Percentiles rank a stretch among this genome's conserved stretches.
Evolutionary conservation across 1,140 invertebrate species (phyloP).

Genomic region (Phocides pigmalion): DNA sequence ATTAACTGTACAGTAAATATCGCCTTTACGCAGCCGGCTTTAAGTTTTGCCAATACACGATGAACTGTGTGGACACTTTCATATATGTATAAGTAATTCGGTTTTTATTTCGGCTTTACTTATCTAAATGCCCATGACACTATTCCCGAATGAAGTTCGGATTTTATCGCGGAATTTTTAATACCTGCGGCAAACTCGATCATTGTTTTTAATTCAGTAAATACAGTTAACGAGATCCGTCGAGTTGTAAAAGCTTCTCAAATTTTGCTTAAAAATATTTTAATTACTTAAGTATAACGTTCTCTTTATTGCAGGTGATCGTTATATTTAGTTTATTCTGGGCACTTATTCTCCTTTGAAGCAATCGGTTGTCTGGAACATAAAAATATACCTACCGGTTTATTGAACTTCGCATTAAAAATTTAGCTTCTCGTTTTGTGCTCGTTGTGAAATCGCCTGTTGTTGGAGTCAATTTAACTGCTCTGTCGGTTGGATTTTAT

Average conservation of each 20-base stretch:
- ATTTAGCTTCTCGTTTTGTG: neutral
- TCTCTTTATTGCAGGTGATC: neutral
- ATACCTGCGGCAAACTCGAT: neutral
- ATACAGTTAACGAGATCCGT: no score
- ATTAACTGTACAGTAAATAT: neutral
- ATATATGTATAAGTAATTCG: neutral
- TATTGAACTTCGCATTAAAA: neutral
- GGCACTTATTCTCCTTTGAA: neutral
- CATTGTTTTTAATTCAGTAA: neutral
- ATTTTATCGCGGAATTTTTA: neutral
- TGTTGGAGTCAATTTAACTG: neutral
- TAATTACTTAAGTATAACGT: neutral
- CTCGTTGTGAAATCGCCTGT: neutral
- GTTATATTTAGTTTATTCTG: neutral
- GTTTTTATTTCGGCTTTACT: neutral
- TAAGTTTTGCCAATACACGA: no score
- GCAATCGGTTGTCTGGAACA: neutral
- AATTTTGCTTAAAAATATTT: neutral
- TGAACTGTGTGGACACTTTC: no score
- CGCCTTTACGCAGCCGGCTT: no score
- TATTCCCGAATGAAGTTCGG: neutral
- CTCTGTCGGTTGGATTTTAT: neutral
- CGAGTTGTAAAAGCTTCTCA: no score
- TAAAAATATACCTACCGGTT: neutral
- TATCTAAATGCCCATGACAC: neutral